Base-by-base conservation (phyloP, 2,797 vertebrate genomes). In the Tokudaia muenninki region DNA sequence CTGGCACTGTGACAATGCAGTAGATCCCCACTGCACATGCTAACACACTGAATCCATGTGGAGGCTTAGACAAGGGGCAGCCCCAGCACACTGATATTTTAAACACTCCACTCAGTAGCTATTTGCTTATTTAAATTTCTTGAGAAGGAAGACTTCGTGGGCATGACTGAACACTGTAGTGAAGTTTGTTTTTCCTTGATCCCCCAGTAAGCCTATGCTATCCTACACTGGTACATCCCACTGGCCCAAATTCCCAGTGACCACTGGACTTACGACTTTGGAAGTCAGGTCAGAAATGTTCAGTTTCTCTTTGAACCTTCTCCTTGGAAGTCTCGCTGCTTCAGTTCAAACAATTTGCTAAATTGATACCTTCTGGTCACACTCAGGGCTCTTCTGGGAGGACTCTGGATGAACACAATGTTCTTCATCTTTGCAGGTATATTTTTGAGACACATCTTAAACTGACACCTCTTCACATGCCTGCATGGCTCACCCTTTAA, bases 381-480 rank as follows among this genome's bases (percentile, higher is more conserved):
- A 87, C 59, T 31, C 0, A 8, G 21, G 61, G 50, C 7, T 83
- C 41, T 80, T 14, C 81, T 59, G 50, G 70, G n/a, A 63, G 37
- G 44, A 61, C 24, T 74, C 29, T 82, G 44, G 12, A 22, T 12
- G 50, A 65, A 57, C 37, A 80, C 9, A 16, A 6, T 81, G 84
- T 79, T 59, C 44, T 81, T 86, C 41, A 31, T 50, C 47, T 94
- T 78, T 83, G 61, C 80, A 89, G 55, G 92, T 41, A 47, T 91
- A 34, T 82, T 92, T 92, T 86, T 63, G 91, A 93, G 75, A 91
- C 59, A 74, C n/a, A n/a, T 92, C 87, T 94, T 59, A 91, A 34
- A 91, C 34, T 8, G 37, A 92, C 1, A 80, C 52, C 37, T 94
- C 63, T 88, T 84, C 80, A 29, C 34, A 44, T 26, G 65, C 44